Conservation (phyloP, 2,113 vertebrate genomes). For the Panthera tigris region DNA sequence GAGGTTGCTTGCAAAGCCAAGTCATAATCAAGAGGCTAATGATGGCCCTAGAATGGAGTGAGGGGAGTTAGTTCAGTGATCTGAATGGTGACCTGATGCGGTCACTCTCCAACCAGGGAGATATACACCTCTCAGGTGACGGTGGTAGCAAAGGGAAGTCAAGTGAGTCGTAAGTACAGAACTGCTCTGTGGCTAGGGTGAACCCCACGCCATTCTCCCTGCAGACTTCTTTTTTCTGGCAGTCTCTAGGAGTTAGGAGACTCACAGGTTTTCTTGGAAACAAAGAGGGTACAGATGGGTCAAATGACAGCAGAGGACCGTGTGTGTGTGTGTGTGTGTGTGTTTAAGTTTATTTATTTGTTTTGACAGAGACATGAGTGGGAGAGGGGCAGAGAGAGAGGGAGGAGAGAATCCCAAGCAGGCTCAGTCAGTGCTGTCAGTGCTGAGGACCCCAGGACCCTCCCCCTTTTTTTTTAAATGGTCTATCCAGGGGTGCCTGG, state of each 20-base stretch:
- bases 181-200: neutral
- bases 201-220: neutral
- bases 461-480: no score
- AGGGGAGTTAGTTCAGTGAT: neutral
- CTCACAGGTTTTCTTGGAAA: slow-evolving; percentile 1
- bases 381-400: no score
- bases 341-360: no score
- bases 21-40: neutral
- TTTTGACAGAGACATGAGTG: neutral
- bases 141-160: neutral
- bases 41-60: neutral
- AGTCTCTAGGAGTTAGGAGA: neutral
- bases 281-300: neutral
- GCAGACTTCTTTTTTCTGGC: neutral
- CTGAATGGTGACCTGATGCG: neutral
- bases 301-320: neutral
- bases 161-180: neutral
- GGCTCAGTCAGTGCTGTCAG: no score
- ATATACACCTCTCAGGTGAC: neutral
- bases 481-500: no score
- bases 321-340: no score
- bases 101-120: neutral
- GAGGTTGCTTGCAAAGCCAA: neutral
- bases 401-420: no score
- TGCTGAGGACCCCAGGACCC: no score